Evolutionary conservation across 2,797 vertebrate species (phyloP).

Genomic region (Amazona ochrocephala): DNA sequence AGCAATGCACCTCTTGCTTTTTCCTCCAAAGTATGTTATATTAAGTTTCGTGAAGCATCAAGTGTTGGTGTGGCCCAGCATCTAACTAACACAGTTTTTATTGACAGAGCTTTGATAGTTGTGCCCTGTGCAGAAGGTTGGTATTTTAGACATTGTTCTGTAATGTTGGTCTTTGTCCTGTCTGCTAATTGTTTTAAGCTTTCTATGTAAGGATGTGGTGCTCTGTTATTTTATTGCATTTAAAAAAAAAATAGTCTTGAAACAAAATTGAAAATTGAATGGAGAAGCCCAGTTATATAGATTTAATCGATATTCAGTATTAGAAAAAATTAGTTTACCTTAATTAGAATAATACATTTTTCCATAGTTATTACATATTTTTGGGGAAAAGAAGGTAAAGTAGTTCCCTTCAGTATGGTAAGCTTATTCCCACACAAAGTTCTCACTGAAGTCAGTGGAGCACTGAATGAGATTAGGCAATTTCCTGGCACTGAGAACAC

Average conservation of each 20-base stretch:
- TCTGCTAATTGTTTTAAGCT: conserved; percentile 57
- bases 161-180: conserved; percentile 55
- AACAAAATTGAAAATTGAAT: background rate
- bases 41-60: conserved; percentile 95
- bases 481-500: background rate
- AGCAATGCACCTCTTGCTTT: conserved; percentile 94
- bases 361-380: background rate
- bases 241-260: background rate
- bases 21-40: conserved; percentile 99
- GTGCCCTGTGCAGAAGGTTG: conserved; percentile 97
- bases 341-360: background rate
- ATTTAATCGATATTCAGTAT: background rate
- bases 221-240: background rate
- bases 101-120: conserved; percentile 99
- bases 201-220: conserved; percentile 27
- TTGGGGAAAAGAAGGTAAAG: background rate
- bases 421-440: background rate
- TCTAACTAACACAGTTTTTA: conserved; percentile 99
- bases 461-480: background rate
- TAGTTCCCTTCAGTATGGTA: background rate
- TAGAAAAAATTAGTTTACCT: background rate
- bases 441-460: conserved; percentile 41
- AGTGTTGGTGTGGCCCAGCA: conserved; percentile 99
- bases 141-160: conserved; percentile 74
- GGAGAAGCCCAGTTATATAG: background rate